Evolutionary conservation across 1,140 invertebrate species (phyloP).

Genomic region (Theocolax elegans): DNA sequence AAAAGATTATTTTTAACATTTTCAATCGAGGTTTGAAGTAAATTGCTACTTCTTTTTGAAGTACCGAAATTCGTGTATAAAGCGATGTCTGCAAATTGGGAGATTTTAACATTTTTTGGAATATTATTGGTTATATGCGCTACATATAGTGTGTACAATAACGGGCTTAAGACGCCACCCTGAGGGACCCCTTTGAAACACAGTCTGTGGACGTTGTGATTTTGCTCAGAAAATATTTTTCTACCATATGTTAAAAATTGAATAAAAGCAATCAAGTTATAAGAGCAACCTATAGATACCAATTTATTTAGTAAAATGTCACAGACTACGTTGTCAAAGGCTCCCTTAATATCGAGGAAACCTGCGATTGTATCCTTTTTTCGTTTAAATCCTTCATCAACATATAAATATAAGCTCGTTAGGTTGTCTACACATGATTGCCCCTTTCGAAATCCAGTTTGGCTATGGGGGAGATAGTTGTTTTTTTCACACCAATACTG

Average conservation of each 20-base stretch:
- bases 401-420: not conserved
- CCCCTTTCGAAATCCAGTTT: no score
- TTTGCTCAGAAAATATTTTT: no score
- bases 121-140: no score
- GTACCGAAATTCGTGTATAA: not conserved
- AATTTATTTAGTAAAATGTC: not conserved
- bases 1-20: not conserved
- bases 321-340: conserved; percentile 4
- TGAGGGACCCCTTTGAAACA: no score
- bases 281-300: not conserved
- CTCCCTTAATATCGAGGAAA: conserved; percentile 6
- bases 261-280: not conserved
- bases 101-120: no score
- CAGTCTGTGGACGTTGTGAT: no score
- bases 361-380: not conserved
- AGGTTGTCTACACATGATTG: not conserved
- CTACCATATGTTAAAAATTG: not conserved
- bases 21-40: not conserved
- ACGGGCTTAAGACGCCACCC: no score
- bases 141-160: no score
- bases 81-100: conserved; percentile 5
- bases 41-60: no score
- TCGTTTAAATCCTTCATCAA: not conserved
- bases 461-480: not conserved
- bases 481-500: not conserved